Conservation (phyloP, 2,797 vertebrate species). For the Acridotheres tristis region DNA sequence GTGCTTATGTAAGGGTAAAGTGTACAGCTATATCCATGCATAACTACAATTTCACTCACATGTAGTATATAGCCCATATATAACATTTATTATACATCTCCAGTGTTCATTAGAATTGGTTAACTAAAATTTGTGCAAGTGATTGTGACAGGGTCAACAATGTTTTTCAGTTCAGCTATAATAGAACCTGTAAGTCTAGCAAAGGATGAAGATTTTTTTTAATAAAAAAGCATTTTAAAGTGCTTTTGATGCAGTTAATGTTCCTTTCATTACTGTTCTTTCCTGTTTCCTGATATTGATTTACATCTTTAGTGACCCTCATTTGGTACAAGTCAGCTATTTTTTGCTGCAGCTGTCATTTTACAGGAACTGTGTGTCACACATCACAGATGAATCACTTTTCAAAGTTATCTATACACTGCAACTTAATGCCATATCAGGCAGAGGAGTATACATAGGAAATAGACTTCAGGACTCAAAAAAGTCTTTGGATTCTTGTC, state of each 20-base stretch:
- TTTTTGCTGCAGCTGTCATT: neutral
- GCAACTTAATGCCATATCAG: neutral
- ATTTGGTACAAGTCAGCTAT: neutral
- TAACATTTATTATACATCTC: neutral
- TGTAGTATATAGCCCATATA: neutral
- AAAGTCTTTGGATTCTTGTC: neutral
- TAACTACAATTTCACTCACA: neutral
- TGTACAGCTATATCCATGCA: neutral
- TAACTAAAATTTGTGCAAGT: neutral
- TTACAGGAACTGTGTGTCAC: neutral
- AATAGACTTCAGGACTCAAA: neutral
- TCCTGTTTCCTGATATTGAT: constrained; percentile 22
- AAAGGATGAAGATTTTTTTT: neutral
- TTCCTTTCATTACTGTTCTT: constrained; percentile 10
- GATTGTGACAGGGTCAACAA: neutral
- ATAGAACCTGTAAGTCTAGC: neutral
- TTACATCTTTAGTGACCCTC: constrained; percentile 1
- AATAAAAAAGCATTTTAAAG: neutral
- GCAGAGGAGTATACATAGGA: neutral
- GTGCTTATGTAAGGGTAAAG: neutral
- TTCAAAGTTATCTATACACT: neutral
- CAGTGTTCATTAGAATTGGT: neutral
- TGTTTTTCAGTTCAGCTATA: neutral
- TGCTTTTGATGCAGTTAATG: neutral
- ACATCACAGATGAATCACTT: neutral